phyloP scores from a whole-genome alignment of 2,888 invertebrate genomes.

The Ferdinandea cuprea region DNA sequence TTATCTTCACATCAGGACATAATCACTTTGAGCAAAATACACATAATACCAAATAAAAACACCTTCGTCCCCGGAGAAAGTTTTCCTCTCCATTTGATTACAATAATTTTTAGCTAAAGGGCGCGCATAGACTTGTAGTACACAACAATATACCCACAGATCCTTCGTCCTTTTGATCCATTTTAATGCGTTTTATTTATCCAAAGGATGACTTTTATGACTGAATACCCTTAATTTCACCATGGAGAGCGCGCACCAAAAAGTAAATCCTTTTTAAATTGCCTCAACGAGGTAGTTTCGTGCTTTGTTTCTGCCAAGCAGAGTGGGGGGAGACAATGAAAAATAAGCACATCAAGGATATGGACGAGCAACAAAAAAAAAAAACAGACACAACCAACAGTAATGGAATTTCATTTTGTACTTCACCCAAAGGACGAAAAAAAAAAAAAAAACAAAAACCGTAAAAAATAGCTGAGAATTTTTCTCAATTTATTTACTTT shows the following conservation, averaged over 20 bases:
- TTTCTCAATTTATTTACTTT: slow-evolving; percentile 31
- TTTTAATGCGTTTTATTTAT: slow-evolving; percentile 72
- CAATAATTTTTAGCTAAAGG: slow-evolving; percentile 55
- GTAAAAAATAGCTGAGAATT: too few relatives aligned
- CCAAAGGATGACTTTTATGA: slow-evolving; percentile 74
- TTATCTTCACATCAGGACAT: slow-evolving; percentile 74
- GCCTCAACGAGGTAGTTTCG: slow-evolving; percentile 71
- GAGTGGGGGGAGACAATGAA: slow-evolving; percentile 50
- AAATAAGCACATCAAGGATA: slow-evolving; percentile 30
- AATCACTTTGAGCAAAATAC: slow-evolving; percentile 61
- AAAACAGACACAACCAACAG: slow-evolving; percentile 66
- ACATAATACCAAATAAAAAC: slow-evolving; percentile 23
- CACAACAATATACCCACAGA: slow-evolving; percentile 4
- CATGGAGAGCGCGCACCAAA: slow-evolving; percentile 56
- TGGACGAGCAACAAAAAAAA: slow-evolving; percentile 2
- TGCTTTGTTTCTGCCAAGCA: slow-evolving; percentile 31
- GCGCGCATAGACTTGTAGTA: slow-evolving; percentile 31
- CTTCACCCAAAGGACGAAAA: slow-evolving; percentile 66
- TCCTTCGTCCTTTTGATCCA: slow-evolving; percentile 65
- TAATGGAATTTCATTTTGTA: slow-evolving; percentile 72
- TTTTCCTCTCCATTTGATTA: slow-evolving; percentile 57
- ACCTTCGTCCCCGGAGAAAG: slow-evolving; percentile 52
- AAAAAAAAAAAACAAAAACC: too few relatives aligned
- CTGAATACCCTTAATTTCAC: slow-evolving; percentile 72
- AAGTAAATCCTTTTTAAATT: slow-evolving; percentile 74